A percentile compares a stretch with the other conserved stretches of the same genome.
These are phyloP conservation scores for Aldabrachelys gigantea DNA, from an alignment of 2,113 vertebrate genomes.

Conservation along the genomic window DNA sequence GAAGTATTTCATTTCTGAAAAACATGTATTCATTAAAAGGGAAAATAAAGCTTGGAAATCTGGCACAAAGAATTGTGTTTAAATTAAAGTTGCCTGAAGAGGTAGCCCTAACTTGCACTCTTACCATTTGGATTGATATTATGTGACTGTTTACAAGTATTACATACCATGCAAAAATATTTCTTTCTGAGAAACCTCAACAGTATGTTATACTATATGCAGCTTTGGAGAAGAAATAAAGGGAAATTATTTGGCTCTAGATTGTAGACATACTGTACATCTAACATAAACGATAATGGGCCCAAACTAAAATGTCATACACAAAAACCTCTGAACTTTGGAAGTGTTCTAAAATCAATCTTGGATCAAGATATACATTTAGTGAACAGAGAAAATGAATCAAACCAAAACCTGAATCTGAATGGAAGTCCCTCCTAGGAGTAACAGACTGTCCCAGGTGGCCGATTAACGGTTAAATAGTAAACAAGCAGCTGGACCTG, in stretches of 20 bases:
- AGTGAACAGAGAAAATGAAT: not conserved
- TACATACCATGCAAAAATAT: slow-evolving; percentile 49
- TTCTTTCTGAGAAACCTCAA: not conserved
- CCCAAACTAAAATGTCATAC: accelerated
- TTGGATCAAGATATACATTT: not conserved
- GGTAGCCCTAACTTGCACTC: slow-evolving; percentile 63
- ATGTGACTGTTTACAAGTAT: slow-evolving; percentile 50
- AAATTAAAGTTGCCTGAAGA: slow-evolving; percentile 60
- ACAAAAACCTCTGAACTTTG: not conserved
- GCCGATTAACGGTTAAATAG: not conserved
- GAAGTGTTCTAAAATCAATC: accelerated
- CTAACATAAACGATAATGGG: accelerated
- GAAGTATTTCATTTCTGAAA: slow-evolving; percentile 45
- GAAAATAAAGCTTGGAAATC: slow-evolving; percentile 59
- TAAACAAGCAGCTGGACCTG: not conserved
- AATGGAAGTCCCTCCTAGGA: not conserved
- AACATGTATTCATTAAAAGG: slow-evolving; percentile 56
- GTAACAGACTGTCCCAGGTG: not conserved
- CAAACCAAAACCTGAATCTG: not conserved
- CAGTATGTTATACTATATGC: accelerated
- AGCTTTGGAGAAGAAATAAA: not conserved
- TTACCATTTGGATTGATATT: slow-evolving; percentile 45
- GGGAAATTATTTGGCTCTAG: not conserved
- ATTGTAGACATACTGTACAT: not conserved
- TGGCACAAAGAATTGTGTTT: slow-evolving; percentile 54